phyloP scores from a whole-genome alignment of 2,797 vertebrate genomes.

The Acanthurus tractus region DNA sequence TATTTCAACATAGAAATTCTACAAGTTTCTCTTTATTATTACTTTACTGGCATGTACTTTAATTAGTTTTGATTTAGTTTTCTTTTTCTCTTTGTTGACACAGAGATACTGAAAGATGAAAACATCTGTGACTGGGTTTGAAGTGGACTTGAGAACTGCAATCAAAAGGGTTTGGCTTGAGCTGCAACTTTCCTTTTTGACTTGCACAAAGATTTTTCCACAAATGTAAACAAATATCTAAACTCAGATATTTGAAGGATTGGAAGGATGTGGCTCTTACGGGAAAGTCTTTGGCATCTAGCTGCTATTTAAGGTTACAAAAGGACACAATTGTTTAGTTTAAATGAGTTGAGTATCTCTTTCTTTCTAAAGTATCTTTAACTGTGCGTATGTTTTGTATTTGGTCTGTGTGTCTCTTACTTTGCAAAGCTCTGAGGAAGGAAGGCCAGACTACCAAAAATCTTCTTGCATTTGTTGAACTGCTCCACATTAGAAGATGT shows the following conservation, averaged over 20 bases:
- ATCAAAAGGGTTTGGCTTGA: slow-evolving; percentile 14
- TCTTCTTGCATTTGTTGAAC: slow-evolving; percentile 92
- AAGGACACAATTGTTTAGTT: neutral
- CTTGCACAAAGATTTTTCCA: slow-evolving; percentile 14
- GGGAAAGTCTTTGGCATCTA: neutral
- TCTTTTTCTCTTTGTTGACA: neutral
- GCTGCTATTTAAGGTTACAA: neutral
- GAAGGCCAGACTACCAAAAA: slow-evolving; percentile 95
- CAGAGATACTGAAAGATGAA: neutral
- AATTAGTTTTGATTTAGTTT: neutral
- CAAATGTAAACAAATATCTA: slow-evolving; percentile 8
- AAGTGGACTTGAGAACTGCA: slow-evolving; percentile 4
- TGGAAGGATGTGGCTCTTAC: slow-evolving; percentile 10
- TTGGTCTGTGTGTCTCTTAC: slow-evolving; percentile 75
- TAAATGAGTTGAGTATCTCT: neutral
- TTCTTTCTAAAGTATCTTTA: no score
- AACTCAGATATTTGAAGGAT: slow-evolving; percentile 31
- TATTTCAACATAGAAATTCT: neutral
- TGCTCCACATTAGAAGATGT: slow-evolving; percentile 90
- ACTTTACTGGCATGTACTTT: neutral
- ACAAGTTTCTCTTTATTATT: neutral
- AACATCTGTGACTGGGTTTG: neutral
- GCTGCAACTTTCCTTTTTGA: neutral
- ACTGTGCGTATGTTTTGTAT: neutral
- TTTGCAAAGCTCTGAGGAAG: slow-evolving; percentile 89